phyloP scores from a whole-genome alignment of 1,140 invertebrate species.

The Danaus plexippus region DNA sequence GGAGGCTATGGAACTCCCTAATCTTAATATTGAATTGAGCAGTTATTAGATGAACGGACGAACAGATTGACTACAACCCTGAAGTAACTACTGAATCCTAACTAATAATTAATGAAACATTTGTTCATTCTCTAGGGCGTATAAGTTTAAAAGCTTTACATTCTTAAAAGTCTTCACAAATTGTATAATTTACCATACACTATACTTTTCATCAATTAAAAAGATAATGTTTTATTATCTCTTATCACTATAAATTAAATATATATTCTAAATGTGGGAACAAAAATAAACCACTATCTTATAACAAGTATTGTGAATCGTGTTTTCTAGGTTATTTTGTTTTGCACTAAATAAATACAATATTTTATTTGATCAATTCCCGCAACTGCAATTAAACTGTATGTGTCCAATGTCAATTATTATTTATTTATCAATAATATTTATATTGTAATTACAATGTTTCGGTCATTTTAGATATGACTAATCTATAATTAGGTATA shows the following conservation, averaged over 20 bases:
- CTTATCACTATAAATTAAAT: slow-evolving; percentile 46
- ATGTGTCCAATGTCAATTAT: slow-evolving; percentile 29
- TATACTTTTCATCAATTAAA: slow-evolving; percentile 56
- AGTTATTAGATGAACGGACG: slow-evolving; percentile 61
- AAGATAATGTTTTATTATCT: slow-evolving; percentile 52
- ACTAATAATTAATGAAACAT: slow-evolving; percentile 53
- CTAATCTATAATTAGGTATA: slow-evolving; percentile 49
- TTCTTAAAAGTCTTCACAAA: slow-evolving; percentile 64
- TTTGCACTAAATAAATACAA: slow-evolving; percentile 39
- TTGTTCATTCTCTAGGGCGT: slow-evolving; percentile 53
- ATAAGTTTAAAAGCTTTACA: slow-evolving; percentile 62
- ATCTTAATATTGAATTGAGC: slow-evolving; percentile 66
- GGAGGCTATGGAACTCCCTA: slow-evolving; percentile 42
- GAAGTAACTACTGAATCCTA: slow-evolving; percentile 60
- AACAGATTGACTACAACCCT: slow-evolving; percentile 63
- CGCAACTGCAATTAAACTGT: slow-evolving; percentile 44
- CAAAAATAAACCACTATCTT: slow-evolving; percentile 22
- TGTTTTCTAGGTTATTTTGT: slow-evolving; percentile 27
- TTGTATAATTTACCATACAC: slow-evolving; percentile 62
- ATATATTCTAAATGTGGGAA: slow-evolving; percentile 31
- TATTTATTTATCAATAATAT: slow-evolving; percentile 32
- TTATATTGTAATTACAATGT: slow-evolving; percentile 39
- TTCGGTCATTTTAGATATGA: slow-evolving; percentile 59
- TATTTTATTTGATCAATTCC: slow-evolving; percentile 57
- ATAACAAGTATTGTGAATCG: slow-evolving; percentile 17